Evolutionary conservation across 2,113 vertebrate genomes (phyloP), one percentile per base, ranked within the genome.

Genomic region (Rhinolophus sinicus): DNA sequence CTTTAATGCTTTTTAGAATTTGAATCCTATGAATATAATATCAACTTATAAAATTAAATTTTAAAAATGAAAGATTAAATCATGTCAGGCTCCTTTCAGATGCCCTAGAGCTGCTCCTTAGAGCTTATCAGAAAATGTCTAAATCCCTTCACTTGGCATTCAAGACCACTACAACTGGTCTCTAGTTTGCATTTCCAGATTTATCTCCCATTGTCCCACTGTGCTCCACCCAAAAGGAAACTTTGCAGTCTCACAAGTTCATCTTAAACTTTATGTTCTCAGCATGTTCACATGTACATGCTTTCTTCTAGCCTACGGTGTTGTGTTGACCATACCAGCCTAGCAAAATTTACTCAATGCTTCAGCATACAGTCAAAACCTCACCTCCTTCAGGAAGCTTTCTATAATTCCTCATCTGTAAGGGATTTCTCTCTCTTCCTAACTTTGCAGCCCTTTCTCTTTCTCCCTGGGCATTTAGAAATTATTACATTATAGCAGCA

Each of bases 21-120:
- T 93, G 88, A 93, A 35, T 77, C 67, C 62, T 91, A 65, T 84
- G 4, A 91, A 72, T 91, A 1, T 91, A 88, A 93, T 94, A 62
- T 47, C 38, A 88, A 88, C 3, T 95, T 2, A 72, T 96, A 93
- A 94, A 85, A 69, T 76, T 90, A 52, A 85, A 76, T 72, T 94
- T 75, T 38, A 90, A 88, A 95, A 93, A 14, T 80, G 11, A 75
- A 85, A 70, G 58, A 83, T 67, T 80, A 54, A 95, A 92, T 58
- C 38, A 72, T 62, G 2, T 75, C 52, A 80, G 15, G 80, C 24
- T 82, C 24, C 54, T 96, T 93, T 75, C 58, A 86, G 58, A 92
- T 95, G 75, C 22, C 12, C 8, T 77, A 40, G 40, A 88, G 22
- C 62, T 82, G 0, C 35, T 83, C 30, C 38, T 93, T 77, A 75